phyloP scores from a whole-genome alignment of 2,797 vertebrate species.

The Basileuterus tristriatus region DNA sequence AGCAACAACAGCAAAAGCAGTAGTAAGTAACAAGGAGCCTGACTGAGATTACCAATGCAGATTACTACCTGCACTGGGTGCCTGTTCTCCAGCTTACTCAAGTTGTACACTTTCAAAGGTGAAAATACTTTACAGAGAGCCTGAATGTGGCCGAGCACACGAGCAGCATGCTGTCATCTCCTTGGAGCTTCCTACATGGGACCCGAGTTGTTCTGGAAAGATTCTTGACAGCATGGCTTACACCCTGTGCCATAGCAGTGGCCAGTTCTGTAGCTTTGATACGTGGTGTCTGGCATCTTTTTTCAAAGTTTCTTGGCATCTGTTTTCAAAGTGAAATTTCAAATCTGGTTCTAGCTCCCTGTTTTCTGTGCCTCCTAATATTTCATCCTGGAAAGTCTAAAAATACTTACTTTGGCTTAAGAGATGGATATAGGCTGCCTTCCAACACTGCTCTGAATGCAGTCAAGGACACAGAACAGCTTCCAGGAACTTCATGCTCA shows the following conservation, averaged over 20 bases:
- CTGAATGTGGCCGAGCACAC: neutral
- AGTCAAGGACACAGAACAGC: neutral
- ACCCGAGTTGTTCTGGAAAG: neutral
- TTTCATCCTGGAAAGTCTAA: neutral
- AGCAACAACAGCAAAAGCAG: neutral
- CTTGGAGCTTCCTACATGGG: neutral
- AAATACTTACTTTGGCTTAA: constrained; percentile 17
- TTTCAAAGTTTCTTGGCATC: neutral
- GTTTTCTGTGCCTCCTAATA: neutral
- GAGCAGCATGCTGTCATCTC: neutral
- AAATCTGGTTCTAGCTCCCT: neutral
- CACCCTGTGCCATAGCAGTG: accelerated
- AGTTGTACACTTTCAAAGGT: neutral
- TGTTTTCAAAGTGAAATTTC: neutral
- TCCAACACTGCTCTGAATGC: neutral
- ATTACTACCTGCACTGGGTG: accelerated
- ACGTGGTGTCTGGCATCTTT: accelerated
- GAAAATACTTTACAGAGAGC: neutral
- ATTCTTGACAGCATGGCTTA: neutral
- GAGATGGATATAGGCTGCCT: neutral
- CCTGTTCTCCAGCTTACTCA: accelerated
- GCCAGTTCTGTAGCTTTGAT: accelerated
- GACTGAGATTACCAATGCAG: neutral
- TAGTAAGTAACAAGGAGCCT: constrained; percentile 13
- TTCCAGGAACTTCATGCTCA: neutral